Percentiles rank a stretch among this genome's conserved stretches.
Evolutionary conservation across 2,113 vertebrate species (phyloP).

Genomic region (Tricholaema leucomelas): DNA sequence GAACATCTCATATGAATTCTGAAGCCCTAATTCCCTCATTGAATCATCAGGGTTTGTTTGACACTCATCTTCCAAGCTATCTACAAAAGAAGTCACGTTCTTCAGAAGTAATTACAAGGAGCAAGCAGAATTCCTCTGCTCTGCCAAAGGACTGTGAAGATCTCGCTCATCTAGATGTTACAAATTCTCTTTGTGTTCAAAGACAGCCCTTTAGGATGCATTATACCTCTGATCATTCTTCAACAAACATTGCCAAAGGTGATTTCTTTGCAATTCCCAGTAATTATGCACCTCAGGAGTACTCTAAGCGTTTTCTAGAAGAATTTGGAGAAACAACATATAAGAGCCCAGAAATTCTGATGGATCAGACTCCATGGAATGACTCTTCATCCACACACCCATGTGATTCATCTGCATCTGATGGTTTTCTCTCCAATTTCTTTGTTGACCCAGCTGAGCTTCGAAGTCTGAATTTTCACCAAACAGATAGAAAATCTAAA

Average conservation of each 20-base stretch:
- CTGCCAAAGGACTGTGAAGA: background rate
- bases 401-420: background rate
- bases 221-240: background rate
- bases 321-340: background rate
- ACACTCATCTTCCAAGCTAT: background rate
- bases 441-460: constrained; percentile 23
- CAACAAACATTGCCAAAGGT: background rate
- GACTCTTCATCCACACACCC: background rate
- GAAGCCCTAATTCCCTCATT: constrained; percentile 3
- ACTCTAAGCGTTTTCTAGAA: background rate
- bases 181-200: background rate
- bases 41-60: background rate
- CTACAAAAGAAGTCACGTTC: constrained; percentile 6
- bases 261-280: background rate
- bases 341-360: constrained; percentile 26
- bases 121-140: background rate
- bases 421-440: constrained; percentile 16
- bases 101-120: background rate
- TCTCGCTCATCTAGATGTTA: background rate
- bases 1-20: background rate
- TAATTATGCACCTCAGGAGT: background rate
- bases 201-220: constrained; percentile 8
- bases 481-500: constrained; percentile 29
- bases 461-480: constrained; percentile 30
- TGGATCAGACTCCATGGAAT: constrained; percentile 5